A percentile compares a stretch with the other conserved stretches of the same genome.
These are phyloP conservation scores for Holcopasites calliopsidis DNA, from an alignment of 1,140 invertebrate species.

Conservation along the genomic window DNA sequence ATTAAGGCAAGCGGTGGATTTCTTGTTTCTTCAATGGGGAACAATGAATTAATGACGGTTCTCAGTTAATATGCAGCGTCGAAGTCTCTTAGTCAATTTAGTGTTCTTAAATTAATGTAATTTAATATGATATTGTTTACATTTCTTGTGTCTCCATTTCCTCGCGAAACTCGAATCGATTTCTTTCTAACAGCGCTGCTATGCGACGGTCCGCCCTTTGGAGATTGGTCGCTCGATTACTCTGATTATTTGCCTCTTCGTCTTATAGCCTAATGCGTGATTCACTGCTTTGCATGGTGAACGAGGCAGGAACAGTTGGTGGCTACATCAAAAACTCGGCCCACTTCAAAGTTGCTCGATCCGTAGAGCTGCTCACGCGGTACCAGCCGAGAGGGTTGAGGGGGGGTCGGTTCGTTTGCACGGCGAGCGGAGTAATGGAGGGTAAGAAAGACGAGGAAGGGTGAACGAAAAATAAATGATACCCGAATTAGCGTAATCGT, in stretches of 20 bases:
- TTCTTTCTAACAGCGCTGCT: no score
- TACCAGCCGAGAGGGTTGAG: slow-evolving; percentile 25
- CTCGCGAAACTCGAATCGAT: no score
- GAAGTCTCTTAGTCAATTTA: no score
- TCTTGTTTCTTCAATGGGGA: no score
- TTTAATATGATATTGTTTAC: no score
- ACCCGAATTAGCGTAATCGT: slow-evolving; percentile 79
- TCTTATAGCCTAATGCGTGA: slow-evolving; percentile 71
- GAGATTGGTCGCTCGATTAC: slow-evolving; percentile 34
- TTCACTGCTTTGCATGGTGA: slow-evolving; percentile 76
- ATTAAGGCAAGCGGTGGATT: not conserved
- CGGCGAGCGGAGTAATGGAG: slow-evolving; percentile 55
- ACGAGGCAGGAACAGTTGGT: slow-evolving; percentile 76
- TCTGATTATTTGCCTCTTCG: slow-evolving; percentile 52
- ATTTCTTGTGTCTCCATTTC: not conserved
- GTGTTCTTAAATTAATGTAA: no score
- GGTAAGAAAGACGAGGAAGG: slow-evolving; percentile 67
- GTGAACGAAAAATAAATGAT: slow-evolving; percentile 79
- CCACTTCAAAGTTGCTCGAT: slow-evolving; percentile 76
- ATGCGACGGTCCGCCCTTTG: no score
- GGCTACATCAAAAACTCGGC: slow-evolving; percentile 77
- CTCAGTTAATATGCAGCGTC: no score
- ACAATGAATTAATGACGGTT: no score
- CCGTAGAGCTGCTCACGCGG: slow-evolving; percentile 33
- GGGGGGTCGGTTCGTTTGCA: slow-evolving; percentile 56